These are phyloP conservation scores for Hypsibius dujardini DNA, from an alignment of 1,140 invertebrate genomes.

Conservation along the genomic window DNA sequence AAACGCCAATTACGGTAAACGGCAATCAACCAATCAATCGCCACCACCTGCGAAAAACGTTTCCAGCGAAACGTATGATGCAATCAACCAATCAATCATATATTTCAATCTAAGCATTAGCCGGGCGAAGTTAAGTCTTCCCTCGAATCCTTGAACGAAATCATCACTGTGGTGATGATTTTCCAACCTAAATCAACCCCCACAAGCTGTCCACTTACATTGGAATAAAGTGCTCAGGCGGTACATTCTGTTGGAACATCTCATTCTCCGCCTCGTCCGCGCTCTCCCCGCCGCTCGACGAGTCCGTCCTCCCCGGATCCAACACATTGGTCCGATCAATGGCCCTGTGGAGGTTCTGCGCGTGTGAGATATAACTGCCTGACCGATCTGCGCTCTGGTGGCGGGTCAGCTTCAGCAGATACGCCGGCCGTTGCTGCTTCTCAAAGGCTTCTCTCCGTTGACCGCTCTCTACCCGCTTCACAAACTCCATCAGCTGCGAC, in stretches of 20 bases:
- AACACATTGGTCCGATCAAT: neutral
- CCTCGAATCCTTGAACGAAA: too few relatives aligned
- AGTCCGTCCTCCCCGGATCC: neutral
- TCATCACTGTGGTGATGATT: too few relatives aligned
- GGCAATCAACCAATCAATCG: too few relatives aligned
- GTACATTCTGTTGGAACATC: neutral
- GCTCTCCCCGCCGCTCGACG: neutral
- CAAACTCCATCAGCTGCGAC: constrained; percentile 9
- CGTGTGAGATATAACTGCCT: neutral
- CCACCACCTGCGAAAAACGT: too few relatives aligned
- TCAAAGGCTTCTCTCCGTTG: constrained; percentile 1
- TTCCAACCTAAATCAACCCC: too few relatives aligned
- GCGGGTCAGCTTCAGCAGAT: neutral
- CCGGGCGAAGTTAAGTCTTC: too few relatives aligned
- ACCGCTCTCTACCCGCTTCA: neutral
- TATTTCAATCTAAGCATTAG: too few relatives aligned
- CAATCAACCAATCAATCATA: too few relatives aligned
- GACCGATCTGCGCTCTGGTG: neutral
- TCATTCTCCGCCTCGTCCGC: constrained; percentile 4
- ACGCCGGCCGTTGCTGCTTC: neutral
- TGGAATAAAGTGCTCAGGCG: neutral
- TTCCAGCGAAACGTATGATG: too few relatives aligned
- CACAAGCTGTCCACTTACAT: neutral
- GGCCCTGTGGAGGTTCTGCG: neutral
- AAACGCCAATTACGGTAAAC: too few relatives aligned